phyloP scores from a whole-genome alignment of 1,140 invertebrate species.

The Drosophila suzukii region DNA sequence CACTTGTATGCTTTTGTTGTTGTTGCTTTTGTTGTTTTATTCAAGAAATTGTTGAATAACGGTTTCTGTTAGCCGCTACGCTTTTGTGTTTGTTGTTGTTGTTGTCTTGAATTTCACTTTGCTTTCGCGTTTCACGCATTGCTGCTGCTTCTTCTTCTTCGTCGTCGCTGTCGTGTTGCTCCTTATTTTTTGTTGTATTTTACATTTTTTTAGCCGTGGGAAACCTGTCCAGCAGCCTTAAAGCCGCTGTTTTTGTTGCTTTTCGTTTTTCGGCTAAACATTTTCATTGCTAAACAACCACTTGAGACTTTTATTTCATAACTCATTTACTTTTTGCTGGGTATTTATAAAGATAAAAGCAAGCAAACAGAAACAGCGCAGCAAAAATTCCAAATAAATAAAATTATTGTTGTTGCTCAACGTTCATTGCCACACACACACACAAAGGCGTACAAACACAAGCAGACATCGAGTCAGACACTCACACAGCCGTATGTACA shows the following conservation, averaged over 20 bases:
- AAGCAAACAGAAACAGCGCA: slow-evolving; percentile 44
- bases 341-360: slow-evolving; percentile 40
- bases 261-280: slow-evolving; percentile 46
- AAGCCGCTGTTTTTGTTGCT: slow-evolving; percentile 51
- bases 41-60: slow-evolving; percentile 80
- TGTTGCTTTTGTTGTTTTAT: slow-evolving; percentile 25
- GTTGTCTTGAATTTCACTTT: slow-evolving; percentile 79
- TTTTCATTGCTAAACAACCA: slow-evolving; percentile 38
- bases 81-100: slow-evolving; percentile 40
- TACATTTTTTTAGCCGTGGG: slow-evolving; percentile 40
- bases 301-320: slow-evolving; percentile 30
- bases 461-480: slow-evolving; percentile 49
- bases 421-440: slow-evolving; percentile 71
- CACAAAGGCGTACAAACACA: slow-evolving; percentile 21
- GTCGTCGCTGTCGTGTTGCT: slow-evolving; percentile 30
- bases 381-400: slow-evolving; percentile 70
- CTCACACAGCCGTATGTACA: slow-evolving; percentile 24
- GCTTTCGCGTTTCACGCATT: slow-evolving; percentile 67
- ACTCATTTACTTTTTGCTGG: slow-evolving; percentile 16
- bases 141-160: slow-evolving; percentile 46
- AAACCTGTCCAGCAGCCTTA: slow-evolving; percentile 61
- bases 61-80: slow-evolving; percentile 64
- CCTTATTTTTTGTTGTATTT: slow-evolving; percentile 16
- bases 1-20: slow-evolving; percentile 63
- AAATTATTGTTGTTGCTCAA: slow-evolving; percentile 57